These are phyloP conservation scores for Vanacampus margaritifer DNA, from an alignment of 2,113 vertebrate genomes.

Conservation along the genomic window DNA sequence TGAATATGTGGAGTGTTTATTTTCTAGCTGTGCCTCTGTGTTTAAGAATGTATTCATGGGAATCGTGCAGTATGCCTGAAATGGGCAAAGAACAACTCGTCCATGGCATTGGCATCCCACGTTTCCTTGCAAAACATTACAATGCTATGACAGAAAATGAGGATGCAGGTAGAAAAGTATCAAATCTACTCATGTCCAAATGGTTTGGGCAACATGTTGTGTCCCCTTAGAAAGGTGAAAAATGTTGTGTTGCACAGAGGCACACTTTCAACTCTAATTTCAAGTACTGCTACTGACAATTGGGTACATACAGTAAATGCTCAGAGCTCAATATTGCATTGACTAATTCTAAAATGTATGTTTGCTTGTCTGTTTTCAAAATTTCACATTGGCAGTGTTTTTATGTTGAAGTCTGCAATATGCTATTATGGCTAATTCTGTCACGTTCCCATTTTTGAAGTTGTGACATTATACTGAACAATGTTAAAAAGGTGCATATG, in stretches of 20 bases:
- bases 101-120: not conserved
- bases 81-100: not conserved
- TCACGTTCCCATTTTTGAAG: not conserved
- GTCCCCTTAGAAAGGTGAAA: not conserved
- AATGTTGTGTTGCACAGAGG: not conserved
- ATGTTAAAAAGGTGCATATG: constrained; percentile 24
- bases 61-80: not conserved
- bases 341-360: not conserved
- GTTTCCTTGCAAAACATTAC: not conserved
- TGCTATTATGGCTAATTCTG: not conserved
- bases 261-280: not conserved
- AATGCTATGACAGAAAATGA: not conserved
- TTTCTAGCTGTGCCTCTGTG: not conserved
- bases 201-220: not conserved
- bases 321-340: not conserved
- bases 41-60: not conserved
- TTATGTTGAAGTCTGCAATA: not conserved
- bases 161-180: not conserved
- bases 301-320: too few relatives aligned
- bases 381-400: not conserved
- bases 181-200: not conserved
- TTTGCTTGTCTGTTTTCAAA: not conserved
- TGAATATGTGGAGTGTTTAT: not conserved
- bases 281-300: not conserved
- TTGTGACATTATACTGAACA: not conserved